Evolutionary conservation across 2,888 invertebrate species (phyloP).

Genomic region (Watsonalla cultraria): DNA sequence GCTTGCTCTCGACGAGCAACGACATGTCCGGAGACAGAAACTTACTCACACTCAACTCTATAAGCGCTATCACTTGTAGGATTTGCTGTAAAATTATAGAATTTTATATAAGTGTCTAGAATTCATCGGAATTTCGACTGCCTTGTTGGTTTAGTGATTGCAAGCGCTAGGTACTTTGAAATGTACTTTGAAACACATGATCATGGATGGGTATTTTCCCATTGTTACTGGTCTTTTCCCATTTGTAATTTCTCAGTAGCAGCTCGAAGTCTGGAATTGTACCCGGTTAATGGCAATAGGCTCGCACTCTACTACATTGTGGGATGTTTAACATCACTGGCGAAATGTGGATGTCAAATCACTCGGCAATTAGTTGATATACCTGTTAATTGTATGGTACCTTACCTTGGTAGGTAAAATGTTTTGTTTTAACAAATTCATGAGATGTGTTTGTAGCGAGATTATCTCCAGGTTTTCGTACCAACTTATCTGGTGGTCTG

Average conservation of each 20-base stretch:
- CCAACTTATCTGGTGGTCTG: slow-evolving; percentile 38
- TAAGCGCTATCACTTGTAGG: slow-evolving; percentile 81
- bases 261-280: no score
- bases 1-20: slow-evolving; percentile 80
- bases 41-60: slow-evolving; percentile 82
- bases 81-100: slow-evolving; percentile 67
- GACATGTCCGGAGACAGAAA: slow-evolving; percentile 86
- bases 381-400: background rate
- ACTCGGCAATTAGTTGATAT: background rate
- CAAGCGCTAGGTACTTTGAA: no score
- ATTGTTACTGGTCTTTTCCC: no score
- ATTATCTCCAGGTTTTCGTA: slow-evolving; percentile 38
- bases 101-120: background rate
- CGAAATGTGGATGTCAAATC: no score
- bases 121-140: background rate
- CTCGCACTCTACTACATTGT: no score
- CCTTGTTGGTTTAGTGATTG: background rate
- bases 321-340: no score
- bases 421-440: slow-evolving; percentile 32
- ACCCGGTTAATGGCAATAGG: no score
- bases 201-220: no score
- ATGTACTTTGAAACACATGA: no score
- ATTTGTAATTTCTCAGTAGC: no score
- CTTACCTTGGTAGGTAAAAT: slow-evolving; percentile 30
- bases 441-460: slow-evolving; percentile 29